Conservation (phyloP, 1,140 invertebrate genomes). For the Adelges cooleyi region DNA sequence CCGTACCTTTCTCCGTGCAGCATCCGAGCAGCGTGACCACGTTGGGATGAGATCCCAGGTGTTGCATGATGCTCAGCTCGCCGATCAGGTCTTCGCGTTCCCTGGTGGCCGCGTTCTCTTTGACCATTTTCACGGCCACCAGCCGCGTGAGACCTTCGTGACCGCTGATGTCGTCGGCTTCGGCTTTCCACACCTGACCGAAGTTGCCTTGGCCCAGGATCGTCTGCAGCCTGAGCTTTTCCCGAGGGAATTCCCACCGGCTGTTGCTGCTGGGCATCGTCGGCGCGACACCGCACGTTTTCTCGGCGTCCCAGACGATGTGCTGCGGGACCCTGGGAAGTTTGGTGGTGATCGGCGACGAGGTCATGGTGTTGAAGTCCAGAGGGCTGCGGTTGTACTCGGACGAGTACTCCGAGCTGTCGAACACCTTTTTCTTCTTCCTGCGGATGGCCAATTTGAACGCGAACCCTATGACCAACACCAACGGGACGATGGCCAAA, state of each 20-base stretch:
- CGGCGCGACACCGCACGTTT: constrained; percentile 34
- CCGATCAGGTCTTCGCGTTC: constrained; percentile 66
- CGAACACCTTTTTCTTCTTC: constrained; percentile 46
- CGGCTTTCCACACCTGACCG: constrained; percentile 72
- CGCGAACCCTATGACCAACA: constrained; percentile 44
- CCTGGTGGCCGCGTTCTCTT: constrained; percentile 56
- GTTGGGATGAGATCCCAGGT: constrained; percentile 71
- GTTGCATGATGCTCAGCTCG: constrained; percentile 72
- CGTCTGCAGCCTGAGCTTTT: constrained; percentile 63
- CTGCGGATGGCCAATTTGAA: constrained; percentile 44
- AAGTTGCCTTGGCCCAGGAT: constrained; percentile 73
- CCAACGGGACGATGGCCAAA: constrained; percentile 46
- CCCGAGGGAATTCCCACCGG: constrained; percentile 65
- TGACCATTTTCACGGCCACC: constrained; percentile 71
- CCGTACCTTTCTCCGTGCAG: constrained; percentile 65
- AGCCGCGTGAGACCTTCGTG: constrained; percentile 62
- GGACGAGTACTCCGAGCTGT: constrained; percentile 46
- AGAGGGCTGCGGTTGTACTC: constrained; percentile 45
- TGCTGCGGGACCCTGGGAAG: constrained; percentile 44
- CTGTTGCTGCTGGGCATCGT: constrained; percentile 42
- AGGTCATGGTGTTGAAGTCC: constrained; percentile 37
- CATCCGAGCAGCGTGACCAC: constrained; percentile 73
- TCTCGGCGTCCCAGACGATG: constrained; percentile 35
- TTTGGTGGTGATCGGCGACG: constrained; percentile 43
- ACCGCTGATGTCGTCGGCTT: constrained; percentile 63